Evolutionary conservation across 2,113 vertebrate genomes (phyloP).

Genomic region (Gobiocypris rarus): DNA sequence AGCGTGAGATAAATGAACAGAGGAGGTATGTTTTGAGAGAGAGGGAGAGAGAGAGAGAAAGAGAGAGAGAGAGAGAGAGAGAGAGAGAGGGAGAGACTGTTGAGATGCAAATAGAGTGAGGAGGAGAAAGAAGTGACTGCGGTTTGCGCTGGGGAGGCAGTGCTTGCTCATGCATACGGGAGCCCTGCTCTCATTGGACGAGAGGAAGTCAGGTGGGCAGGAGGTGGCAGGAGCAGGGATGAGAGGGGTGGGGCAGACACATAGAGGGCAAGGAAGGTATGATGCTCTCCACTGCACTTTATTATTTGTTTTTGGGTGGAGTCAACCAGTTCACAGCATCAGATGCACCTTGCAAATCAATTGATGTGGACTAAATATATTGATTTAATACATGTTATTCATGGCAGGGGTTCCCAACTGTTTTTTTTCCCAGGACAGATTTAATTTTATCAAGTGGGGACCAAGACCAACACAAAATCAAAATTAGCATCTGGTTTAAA

Average conservation of each 20-base stretch:
- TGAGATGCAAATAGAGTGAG: constrained; percentile 45
- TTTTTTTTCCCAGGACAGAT: not conserved
- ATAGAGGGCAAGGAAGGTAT: constrained; percentile 31
- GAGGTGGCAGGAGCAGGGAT: constrained; percentile 57
- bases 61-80: constrained; percentile 53
- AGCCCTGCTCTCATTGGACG: constrained; percentile 69
- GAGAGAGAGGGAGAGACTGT: constrained; percentile 53
- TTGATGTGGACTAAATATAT: not conserved
- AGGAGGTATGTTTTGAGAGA: constrained; percentile 34
- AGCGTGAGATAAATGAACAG: constrained; percentile 29
- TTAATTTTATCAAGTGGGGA: not conserved
- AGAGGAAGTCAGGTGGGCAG: constrained; percentile 70
- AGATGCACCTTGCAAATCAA: not conserved
- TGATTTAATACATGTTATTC: not conserved
- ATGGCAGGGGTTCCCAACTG: not conserved
- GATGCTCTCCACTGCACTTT: constrained; percentile 30
- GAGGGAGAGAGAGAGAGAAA: constrained; percentile 51
- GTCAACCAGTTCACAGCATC: constrained; percentile 42
- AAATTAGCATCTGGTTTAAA: no score
- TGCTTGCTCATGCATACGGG: constrained; percentile 65
- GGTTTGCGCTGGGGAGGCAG: constrained; percentile 74
- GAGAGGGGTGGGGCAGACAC: constrained; percentile 1
- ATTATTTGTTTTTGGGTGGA: constrained; percentile 61
- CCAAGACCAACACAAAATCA: not conserved
- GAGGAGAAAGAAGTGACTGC: constrained; percentile 68